Evolutionary conservation across 2,888 invertebrate species (phyloP).

Genomic region (Eupeodes latifasciatus): DNA sequence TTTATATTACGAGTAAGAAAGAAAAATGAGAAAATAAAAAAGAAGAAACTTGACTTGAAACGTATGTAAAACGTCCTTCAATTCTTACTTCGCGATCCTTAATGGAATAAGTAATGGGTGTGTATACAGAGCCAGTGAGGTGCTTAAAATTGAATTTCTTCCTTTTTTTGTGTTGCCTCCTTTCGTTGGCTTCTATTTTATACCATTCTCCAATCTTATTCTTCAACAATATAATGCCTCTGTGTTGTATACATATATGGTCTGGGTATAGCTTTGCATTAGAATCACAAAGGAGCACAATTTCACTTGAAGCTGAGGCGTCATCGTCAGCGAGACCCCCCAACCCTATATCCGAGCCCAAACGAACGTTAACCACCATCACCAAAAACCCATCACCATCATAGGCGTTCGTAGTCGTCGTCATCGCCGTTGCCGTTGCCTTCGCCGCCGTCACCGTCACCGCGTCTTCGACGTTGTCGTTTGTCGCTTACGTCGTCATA

Average conservation of each 20-base stretch:
- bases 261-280: constrained; percentile 63
- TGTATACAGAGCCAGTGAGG: constrained; percentile 66
- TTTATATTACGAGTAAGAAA: constrained; percentile 35
- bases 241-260: background rate
- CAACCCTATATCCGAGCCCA: constrained; percentile 11
- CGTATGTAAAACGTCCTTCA: constrained; percentile 49
- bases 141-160: constrained; percentile 75
- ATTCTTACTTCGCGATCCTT: constrained; percentile 59
- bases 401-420: constrained; percentile 25
- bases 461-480: background rate
- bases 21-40: constrained; percentile 10
- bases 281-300: constrained; percentile 73
- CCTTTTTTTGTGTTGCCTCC: constrained; percentile 30
- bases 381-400: constrained; percentile 47
- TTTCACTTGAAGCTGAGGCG: constrained; percentile 70
- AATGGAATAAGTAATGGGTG: constrained; percentile 75
- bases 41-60: background rate
- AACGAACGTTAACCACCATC: constrained; percentile 36
- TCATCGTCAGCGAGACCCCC: constrained; percentile 48
- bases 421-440: too few species aligned
- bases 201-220: constrained; percentile 46
- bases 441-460: too few species aligned
- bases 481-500: background rate
- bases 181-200: constrained; percentile 30
- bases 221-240: constrained; percentile 45